Evolutionary conservation across 1,140 invertebrate genomes (phyloP), one percentile per base, ranked within the genome.

Genomic region (Bicyclus anynana): DNA sequence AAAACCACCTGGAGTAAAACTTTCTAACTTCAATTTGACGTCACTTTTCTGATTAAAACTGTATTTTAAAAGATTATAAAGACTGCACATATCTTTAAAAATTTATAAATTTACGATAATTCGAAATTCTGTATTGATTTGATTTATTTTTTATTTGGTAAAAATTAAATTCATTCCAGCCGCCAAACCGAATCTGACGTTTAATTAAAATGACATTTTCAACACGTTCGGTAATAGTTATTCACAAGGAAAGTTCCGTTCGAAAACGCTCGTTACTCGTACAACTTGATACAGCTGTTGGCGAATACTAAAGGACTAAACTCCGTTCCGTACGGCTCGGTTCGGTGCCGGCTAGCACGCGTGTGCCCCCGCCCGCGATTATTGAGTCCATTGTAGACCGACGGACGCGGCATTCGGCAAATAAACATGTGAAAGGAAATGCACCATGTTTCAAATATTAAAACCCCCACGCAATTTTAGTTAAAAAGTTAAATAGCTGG

Each of bases 261-360:
- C 70, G 53, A 51, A 73, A 74, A 74, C 71, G 65, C 68, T 60
- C 63, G 62, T 33, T 33, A 10, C 67, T 63, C 63, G 64, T 65
- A 59, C 55, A 33, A 62, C 48, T 63, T 53, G 21, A 42, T 68
- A 71, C 72, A 72, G 66, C 69, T 70, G 74, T 72, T 69, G 56
- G 61, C 62, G 63, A 69, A 60, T 51, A 51, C 46, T 57, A 47
- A 63, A 60, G 38, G 49, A 77, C 75, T 75, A 65, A 66, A 50
- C 61, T 57, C 42, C 13, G 37, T 12, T 7, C 29, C 7, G 47
- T 20, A 14, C 40, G 18, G 38, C 44, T 51, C 52, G 48, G 26
- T 51, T 51, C 42, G 53, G 37, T 50, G 54, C 56, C 66, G 67
- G 54, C 62, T 57, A 58, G 29, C 42, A 57, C 53, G 37, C 48